Base-by-base conservation (phyloP, 2,797 vertebrate species). In the Enteromius thamalakanensis region DNA sequence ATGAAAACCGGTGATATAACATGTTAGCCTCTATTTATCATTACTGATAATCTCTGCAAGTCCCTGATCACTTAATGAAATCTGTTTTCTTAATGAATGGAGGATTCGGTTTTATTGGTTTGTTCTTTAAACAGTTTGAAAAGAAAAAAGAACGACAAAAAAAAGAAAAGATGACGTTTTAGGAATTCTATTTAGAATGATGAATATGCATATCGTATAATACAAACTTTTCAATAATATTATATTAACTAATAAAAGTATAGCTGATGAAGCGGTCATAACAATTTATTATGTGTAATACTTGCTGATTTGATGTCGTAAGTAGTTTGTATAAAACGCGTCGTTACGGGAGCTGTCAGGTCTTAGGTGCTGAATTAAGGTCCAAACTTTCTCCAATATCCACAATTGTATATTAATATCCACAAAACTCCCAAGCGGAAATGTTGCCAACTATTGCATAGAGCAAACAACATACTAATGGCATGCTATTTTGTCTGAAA, bases 11-110 rank as follows among this genome's bases (percentile, higher is more conserved):
- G 67, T 62, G 21, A 51, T 64, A 17, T 67, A 71, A 77, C 10
- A 34, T 26, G 64, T 47, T 58, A 15, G 5, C 70, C 51, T 64
- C 15, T 32, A 37, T 71, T 64, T 74, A 71, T 86, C 76, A 45
- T 32, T 42, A 76, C 32, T 64, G 71, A 62, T 76, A 60, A 86
- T 76, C 77, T 86, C 19, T 58, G 37, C 34, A 80, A 49, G 49
- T 80, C 49, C 55, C 4, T 77, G 71, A 80, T 71, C 34, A 55
- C 42, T 69, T 32, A 15, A 1, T 29, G 60, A 62, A 62, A 29
- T 62, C 60, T 62, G 60, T 11, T 62, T 72, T 75, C 42, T 60
- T 8, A 32, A 68, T 75, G 51, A 9, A 62, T 68, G 60, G 23
- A 32, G 15, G 37, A 37, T 12, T 37, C 58, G 21, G 3, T 55